These are phyloP conservation scores for Amyelois transitella DNA, from an alignment of 1,140 invertebrate genomes.

Conservation along the genomic window DNA sequence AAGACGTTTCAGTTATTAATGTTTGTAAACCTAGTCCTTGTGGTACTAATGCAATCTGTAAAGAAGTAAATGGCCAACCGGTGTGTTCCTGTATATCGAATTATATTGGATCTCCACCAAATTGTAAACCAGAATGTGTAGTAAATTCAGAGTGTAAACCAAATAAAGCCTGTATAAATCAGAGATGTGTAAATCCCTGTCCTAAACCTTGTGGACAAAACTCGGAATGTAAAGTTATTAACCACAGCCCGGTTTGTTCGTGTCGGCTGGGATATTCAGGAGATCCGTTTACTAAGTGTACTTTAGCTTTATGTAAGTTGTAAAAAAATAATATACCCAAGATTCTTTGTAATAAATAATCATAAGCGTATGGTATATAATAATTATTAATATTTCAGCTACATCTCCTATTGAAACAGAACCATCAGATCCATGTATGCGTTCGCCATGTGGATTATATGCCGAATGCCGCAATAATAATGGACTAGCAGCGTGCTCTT, in stretches of 20 bases:
- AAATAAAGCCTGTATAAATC: slow-evolving; percentile 77
- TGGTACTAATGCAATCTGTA: slow-evolving; percentile 55
- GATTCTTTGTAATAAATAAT: not conserved
- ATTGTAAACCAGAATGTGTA: slow-evolving; percentile 77
- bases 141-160: slow-evolving; percentile 79
- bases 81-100: slow-evolving; percentile 78
- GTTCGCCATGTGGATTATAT: slow-evolving; percentile 87
- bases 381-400: slow-evolving; percentile 24
- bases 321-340: slow-evolving; percentile 2
- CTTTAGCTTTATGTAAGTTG: slow-evolving; percentile 76
- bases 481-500: slow-evolving; percentile 78
- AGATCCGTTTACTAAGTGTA: slow-evolving; percentile 76
- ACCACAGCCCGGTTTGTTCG: slow-evolving; percentile 77
- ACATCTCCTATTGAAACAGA: slow-evolving; percentile 34
- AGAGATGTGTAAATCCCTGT: slow-evolving; percentile 79
- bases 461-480: slow-evolving; percentile 79
- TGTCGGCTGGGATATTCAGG: slow-evolving; percentile 76
- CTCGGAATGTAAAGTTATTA: slow-evolving; percentile 74
- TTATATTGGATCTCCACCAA: slow-evolving; percentile 76
- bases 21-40: slow-evolving; percentile 75
- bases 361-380: not conserved
- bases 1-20: slow-evolving; percentile 44
- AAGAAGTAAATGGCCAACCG: slow-evolving; percentile 66
- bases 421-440: slow-evolving; percentile 81
- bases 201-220: slow-evolving; percentile 74